phyloP scores from a whole-genome alignment of 1,140 invertebrate genomes.

The Magallana gigas region DNA sequence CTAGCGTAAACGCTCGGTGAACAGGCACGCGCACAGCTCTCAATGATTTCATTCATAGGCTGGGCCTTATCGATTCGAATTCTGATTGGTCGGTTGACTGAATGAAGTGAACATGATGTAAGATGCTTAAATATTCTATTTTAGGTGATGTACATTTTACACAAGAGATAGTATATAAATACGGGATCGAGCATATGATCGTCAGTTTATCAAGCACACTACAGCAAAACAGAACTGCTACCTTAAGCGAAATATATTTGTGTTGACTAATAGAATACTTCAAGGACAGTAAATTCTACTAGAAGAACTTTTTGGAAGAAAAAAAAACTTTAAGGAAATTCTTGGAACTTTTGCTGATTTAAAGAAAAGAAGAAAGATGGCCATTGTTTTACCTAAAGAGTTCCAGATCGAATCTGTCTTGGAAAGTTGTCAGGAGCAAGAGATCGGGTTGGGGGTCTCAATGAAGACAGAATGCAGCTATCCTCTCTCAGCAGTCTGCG shows the following conservation, averaged over 20 bases:
- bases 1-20: conserved; percentile 6
- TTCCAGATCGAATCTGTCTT: conserved; percentile 24
- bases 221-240: conserved; percentile 12
- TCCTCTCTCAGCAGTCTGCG: neutral
- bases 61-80: conserved; percentile 25
- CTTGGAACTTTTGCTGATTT: conserved; percentile 17
- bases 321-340: neutral
- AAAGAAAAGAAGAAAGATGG: conserved; percentile 30
- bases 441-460: neutral
- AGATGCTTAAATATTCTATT: conserved; percentile 18
- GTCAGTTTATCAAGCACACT: conserved; percentile 19
- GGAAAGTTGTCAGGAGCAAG: neutral
- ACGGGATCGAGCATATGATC: neutral
- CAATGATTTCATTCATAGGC: conserved; percentile 33
- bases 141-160: conserved; percentile 31
- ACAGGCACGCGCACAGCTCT: conserved; percentile 8
- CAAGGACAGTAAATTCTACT: neutral
- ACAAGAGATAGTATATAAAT: conserved; percentile 17
- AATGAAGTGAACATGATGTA: conserved; percentile 32
- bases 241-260: neutral
- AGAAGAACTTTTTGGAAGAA: no score
- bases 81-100: conserved; percentile 17
- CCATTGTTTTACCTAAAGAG: conserved; percentile 34
- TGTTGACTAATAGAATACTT: neutral
- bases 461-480: neutral